Base-by-base conservation (phyloP, 2,888 invertebrate genomes). In the Cataglyphis cursor region DNA sequence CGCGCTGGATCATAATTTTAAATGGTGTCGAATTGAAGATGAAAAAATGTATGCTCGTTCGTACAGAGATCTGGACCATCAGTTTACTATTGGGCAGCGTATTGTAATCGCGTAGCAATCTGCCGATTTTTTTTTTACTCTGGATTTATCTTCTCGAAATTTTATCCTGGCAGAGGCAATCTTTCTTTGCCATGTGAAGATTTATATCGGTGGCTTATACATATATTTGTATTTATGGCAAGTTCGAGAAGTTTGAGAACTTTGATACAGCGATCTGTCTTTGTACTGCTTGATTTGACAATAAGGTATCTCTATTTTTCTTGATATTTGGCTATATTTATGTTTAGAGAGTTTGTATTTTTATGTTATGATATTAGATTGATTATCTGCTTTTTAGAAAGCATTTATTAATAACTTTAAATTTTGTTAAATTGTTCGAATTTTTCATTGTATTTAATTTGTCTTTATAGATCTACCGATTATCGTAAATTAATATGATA, bases 21-120 rank as follows among this genome's bases (percentile, higher is more conserved):
- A 68, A 70, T 38, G 15, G 70, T n/a, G 12, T 1, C n/a, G n/a
- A 10, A 28, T 18, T n/a, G 54, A 35, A 35, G 59, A 75, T 65
- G 51, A 54, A 48, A 48, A 66, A 76, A 38, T n/a, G 54, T n/a
- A 24, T n/a, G 21, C 5, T 18, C 3, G 9, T 41, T 21, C 1
- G 38, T 35, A 31, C 21, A 35, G 35, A 70, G 54, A 8, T 38
- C 24, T n/a, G 51, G 9, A 28, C 38, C 28, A 28, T 66, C 35
- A 12, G 8, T 38, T 65, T 12, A 10, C 21, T 65, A n/a, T 51
- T 15, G 38, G 3, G 28, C 8, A 24, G 8, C 8, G 8, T 8
- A 21, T 21, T 35, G 24, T 35, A 24, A 57, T 57, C 57, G 10
- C 54, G 10, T 5, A 57, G 57, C 57, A 12, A 57, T 57, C 12